Base-by-base conservation (phyloP, 2,797 vertebrate genomes). In the Dipus sagitta region DNA sequence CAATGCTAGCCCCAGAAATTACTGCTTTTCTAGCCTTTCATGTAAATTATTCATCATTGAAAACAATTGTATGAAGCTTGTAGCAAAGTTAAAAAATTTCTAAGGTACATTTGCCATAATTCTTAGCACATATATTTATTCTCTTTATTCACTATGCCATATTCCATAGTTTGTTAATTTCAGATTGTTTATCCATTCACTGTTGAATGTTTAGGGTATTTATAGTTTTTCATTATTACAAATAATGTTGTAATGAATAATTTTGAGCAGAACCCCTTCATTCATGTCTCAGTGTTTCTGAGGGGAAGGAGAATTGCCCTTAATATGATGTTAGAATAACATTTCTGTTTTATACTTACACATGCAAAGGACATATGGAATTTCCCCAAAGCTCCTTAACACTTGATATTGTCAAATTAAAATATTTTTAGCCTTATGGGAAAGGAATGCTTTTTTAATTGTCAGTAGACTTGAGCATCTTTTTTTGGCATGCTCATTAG, bases 401-500 rank as follows among this genome's bases (percentile, higher is more conserved):
- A 65, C n/a, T 94, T 83, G 24, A 8, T 88, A n/a, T 72, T 94
- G 79, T 32, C 34, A 93, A 72, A 84, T 84, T 91, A 75, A 58
- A 88, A 23, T 58, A 47, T 83, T 80, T 88, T 77, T 72, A 92
- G 21, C 75, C 28, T 92, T 15, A 32, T 82, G 80, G 28, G 4
- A 91, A 65, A 95, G 34, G 87, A 96, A 70, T 94, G 8, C n/a
- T 84, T 32, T 12, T 23, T 86, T 92, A 79, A 79, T 91, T 94
- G 32, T 42, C 42, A 72, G 1, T 94, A 88, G 83, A 8, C 87
- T 80, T 58, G 67, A 84, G 20, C 38, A 90, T 92, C 30, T 72
- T 91, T 68, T 86, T 32, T 21, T 14, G 54, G 10, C 23, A 65
- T 14, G 26, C 5, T 2, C 30, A 70, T 70, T 15, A 70, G 54